Evolutionary conservation across 92 coral and sea anemone genomes (phyloP).

Genomic region (Zoanthus sociatus): DNA sequence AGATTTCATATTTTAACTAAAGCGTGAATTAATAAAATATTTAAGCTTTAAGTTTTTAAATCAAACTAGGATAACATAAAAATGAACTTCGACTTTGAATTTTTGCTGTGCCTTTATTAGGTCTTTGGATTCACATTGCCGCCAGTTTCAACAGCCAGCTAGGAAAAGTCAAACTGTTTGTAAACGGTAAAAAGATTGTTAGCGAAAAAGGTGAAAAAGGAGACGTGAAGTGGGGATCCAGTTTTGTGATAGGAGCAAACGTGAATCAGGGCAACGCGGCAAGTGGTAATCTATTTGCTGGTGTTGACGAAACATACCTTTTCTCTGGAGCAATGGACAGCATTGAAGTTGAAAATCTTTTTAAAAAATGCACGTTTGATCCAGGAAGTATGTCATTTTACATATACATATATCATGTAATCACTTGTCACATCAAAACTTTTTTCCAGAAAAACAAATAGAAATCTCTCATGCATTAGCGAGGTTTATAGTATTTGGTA

Average conservation of each 20-base stretch:
- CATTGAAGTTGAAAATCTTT: conserved; percentile 46
- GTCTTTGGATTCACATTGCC: conserved; percentile 77
- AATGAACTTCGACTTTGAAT: too few species aligned
- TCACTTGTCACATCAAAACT: too few species aligned
- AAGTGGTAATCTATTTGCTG: conserved; percentile 62
- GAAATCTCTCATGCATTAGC: too few species aligned
- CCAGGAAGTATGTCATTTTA: conserved; percentile 56
- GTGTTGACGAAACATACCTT: conserved; percentile 74
- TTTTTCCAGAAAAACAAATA: too few species aligned
- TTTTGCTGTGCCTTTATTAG: conserved; percentile 11
- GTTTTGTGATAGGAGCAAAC: conserved; percentile 63
- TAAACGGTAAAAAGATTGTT: conserved; percentile 62
- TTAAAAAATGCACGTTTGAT: conserved; percentile 59
- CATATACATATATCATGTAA: too few species aligned
- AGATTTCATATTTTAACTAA: too few species aligned
- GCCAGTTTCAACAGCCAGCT: conserved; percentile 69
- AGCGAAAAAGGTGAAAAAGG: conserved; percentile 44
- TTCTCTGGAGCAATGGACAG: conserved; percentile 62
- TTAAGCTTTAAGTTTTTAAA: too few species aligned
- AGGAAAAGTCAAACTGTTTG: conserved; percentile 70
- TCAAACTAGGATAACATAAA: too few species aligned
- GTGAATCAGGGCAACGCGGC: conserved; percentile 48
- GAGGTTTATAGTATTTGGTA: too few species aligned
- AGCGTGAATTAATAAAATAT: too few species aligned
- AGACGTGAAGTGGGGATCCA: conserved; percentile 66